Conservation (phyloP, 2,888 invertebrate genomes). For the Pterostichus niger region DNA sequence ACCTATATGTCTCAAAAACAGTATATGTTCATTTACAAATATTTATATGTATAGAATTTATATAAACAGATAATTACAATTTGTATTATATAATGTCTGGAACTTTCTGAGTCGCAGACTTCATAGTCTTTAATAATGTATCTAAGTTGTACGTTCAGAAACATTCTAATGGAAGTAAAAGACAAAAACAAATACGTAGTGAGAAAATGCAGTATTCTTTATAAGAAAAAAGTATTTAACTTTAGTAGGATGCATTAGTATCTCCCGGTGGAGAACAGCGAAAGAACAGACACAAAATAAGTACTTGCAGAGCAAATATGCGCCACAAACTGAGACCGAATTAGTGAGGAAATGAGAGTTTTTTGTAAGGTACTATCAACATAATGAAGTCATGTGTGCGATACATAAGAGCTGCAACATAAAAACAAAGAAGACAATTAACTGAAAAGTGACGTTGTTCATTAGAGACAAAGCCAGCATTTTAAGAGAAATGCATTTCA, state of each 20-base stretch:
- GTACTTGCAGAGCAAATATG: conserved; percentile 25
- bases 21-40: no score
- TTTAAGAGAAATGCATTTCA: conserved; percentile 64
- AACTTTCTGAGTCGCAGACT: no score
- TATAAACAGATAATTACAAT: no score
- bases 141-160: neutral
- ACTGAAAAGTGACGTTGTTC: conserved; percentile 64
- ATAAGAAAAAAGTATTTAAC: conserved; percentile 27
- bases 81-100: no score
- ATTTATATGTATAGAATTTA: no score
- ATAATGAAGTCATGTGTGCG: conserved; percentile 65
- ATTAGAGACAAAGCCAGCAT: conserved; percentile 62
- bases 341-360: conserved; percentile 49
- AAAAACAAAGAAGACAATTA: conserved; percentile 63
- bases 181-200: neutral
- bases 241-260: conserved; percentile 30
- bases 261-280: conserved; percentile 6
- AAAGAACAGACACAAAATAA: conserved; percentile 19
- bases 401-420: conserved; percentile 57
- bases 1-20: no score
- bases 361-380: conserved; percentile 48
- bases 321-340: conserved; percentile 37
- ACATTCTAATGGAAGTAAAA: neutral
- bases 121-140: neutral
- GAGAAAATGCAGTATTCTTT: conserved; percentile 13